Evolutionary conservation across 2,888 invertebrate genomes (phyloP), one percentile per base, ranked within the genome.

Genomic region (Gryllus longicercus): DNA sequence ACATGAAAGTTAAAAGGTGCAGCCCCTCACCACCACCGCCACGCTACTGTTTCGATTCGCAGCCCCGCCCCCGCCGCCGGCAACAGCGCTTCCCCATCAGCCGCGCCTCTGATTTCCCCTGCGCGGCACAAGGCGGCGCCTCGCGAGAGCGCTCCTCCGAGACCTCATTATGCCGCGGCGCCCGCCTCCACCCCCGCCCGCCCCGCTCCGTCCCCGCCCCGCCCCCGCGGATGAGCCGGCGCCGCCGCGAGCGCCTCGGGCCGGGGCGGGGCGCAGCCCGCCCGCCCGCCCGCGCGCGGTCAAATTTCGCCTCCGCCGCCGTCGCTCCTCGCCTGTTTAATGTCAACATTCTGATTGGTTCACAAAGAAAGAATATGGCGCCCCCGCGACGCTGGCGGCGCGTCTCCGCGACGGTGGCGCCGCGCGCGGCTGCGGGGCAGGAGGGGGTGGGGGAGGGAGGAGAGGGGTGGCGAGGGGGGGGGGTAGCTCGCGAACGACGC

Each of bases 321-420:
- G 76, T 4, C 14, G 63, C 63, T 38, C 63, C 63, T 63, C n/a
- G 63, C 63, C 63, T 63, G n/a, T 63, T 76, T 76, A 76, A 76
- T 76, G 76, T 76, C 76, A 76, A 76, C 76, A 76, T 38, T 23
- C 76, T 76, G 76, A 76, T 76, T 76, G 76, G 76, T 76, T 25
- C 25, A 76, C 76, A 76, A 76, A 76, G 76, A 76, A 76, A 76
- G 76, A 76, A 76, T 76, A 25, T 74, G 74, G 74, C 74, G 74
- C 21, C 74, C 21, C 21, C 21, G 74, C 74, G 74, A 12, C 21
- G 21, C 74, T 18, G 23, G n/a, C n/a, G 21, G 74, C 23, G 74
- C 74, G 74, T n/a, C 21, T n/a, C 23, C 11, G 74, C 74, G n/a
- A 11, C 21, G 21, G n/a, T 12, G n/a, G 23, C 74, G 21, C 74